These are phyloP conservation scores for Hololepta plana DNA, from an alignment of 2,888 invertebrate genomes.

Conservation along the genomic window DNA sequence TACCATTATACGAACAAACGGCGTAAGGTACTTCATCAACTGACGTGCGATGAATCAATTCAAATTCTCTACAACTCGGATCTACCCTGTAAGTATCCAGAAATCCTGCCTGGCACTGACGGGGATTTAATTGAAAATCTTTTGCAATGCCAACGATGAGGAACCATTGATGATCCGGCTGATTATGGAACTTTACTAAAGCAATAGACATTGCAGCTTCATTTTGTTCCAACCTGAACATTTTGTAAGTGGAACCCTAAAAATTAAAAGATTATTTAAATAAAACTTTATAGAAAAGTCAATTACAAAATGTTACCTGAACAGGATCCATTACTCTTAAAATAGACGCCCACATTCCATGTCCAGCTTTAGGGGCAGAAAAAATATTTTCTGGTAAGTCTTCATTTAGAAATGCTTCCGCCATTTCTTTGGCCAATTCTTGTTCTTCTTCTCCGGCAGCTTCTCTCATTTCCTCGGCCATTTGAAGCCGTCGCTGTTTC, in stretches of 20 bases:
- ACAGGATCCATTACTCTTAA: constrained; percentile 78
- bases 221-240: constrained; percentile 80
- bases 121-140: constrained; percentile 76
- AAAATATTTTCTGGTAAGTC: constrained; percentile 86
- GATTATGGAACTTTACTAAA: constrained; percentile 31
- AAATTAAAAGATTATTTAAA: constrained; percentile 5
- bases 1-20: constrained; percentile 79
- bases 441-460: constrained; percentile 93
- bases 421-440: constrained; percentile 92
- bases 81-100: constrained; percentile 74
- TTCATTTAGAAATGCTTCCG: constrained; percentile 89
- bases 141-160: constrained; percentile 84
- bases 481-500: constrained; percentile 74
- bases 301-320: too few species aligned
- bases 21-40: constrained; percentile 81
- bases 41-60: constrained; percentile 84
- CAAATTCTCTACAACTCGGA: constrained; percentile 64
- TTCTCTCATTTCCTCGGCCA: constrained; percentile 97
- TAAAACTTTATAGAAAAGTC: constrained; percentile 1
- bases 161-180: constrained; percentile 27
- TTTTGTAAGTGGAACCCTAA: constrained; percentile 53
- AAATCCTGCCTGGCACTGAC: constrained; percentile 62
- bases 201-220: constrained; percentile 86
- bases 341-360: constrained; percentile 90
- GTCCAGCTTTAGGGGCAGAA: constrained; percentile 90